These are phyloP conservation scores for Triops longicaudatus DNA, from an alignment of 1,140 invertebrate genomes.

Conservation along the genomic window DNA sequence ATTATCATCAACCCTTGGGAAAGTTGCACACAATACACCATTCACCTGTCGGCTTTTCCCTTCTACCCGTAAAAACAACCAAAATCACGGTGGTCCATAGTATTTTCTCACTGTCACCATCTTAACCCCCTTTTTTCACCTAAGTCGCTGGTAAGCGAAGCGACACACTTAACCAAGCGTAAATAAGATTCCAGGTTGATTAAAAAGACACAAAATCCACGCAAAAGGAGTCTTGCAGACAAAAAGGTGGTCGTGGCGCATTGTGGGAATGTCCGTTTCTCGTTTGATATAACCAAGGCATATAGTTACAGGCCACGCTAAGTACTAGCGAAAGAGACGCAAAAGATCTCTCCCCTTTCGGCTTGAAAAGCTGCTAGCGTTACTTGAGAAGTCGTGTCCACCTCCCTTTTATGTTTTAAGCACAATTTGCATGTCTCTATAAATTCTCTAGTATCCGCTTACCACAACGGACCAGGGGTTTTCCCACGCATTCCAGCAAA, in stretches of 20 bases:
- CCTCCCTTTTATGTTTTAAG: not conserved
- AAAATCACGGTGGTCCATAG: slow-evolving; percentile 1
- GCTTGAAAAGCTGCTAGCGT: not conserved
- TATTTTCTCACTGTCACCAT: not conserved
- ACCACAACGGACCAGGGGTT: not conserved
- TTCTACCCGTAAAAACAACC: not conserved
- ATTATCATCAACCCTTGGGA: not conserved
- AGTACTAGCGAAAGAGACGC: not conserved
- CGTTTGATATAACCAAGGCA: not conserved
- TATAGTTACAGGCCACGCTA: not conserved
- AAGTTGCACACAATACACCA: too few species aligned
- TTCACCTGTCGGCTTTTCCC: not conserved
- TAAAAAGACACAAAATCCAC: not conserved
- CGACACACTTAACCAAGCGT: slow-evolving; percentile 7
- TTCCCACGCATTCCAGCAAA: not conserved
- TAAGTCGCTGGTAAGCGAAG: not conserved
- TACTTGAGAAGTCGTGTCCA: slow-evolving; percentile 11
- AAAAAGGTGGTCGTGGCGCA: not conserved
- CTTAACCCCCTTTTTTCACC: not conserved
- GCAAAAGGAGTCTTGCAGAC: not conserved
- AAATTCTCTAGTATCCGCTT: slow-evolving; percentile 3
- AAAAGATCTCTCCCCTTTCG: not conserved
- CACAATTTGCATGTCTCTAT: slow-evolving; percentile 17
- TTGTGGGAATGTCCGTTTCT: slow-evolving; percentile 6
- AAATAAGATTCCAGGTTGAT: not conserved